Evolutionary conservation across 2,888 invertebrate genomes (phyloP).

Genomic region (Epirrhoe alternata): DNA sequence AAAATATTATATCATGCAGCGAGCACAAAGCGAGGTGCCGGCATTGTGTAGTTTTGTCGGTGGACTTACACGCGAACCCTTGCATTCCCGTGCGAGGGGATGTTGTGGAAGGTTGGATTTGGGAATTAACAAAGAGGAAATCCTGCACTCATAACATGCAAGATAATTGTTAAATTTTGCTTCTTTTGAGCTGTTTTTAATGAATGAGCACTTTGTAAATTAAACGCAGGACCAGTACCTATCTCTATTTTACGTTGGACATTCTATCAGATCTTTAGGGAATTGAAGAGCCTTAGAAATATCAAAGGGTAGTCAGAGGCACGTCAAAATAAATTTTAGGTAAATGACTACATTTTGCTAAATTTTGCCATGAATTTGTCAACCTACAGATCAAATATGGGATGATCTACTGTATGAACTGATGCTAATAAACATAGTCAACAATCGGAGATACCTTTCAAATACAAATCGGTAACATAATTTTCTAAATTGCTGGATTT

Average conservation of each 20-base stretch:
- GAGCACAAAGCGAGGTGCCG: conserved; percentile 17
- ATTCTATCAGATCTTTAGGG: no score
- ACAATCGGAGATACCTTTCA: background rate
- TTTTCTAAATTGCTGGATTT: background rate
- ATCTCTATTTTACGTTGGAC: no score
- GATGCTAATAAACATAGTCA: no score
- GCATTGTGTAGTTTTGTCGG: conserved; percentile 12
- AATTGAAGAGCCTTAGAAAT: no score
- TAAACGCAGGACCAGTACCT: no score
- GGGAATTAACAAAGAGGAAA: conserved; percentile 7
- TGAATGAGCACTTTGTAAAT: no score
- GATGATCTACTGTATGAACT: no score
- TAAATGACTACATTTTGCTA: no score
- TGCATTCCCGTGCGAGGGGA: conserved; percentile 9
- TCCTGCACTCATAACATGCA: background rate
- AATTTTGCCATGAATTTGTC: no score
- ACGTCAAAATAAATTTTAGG: no score
- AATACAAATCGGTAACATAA: background rate
- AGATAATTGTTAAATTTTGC: background rate
- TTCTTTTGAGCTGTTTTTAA: background rate
- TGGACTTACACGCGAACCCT: conserved; percentile 12
- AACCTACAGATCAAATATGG: no score
- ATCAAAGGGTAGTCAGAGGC: no score
- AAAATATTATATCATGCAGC: conserved; percentile 29
- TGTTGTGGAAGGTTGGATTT: conserved; percentile 3